Evolutionary conservation across 2,797 vertebrate genomes (phyloP), one percentile per base, ranked within the genome.

Genomic region (Thunnus albacares): DNA sequence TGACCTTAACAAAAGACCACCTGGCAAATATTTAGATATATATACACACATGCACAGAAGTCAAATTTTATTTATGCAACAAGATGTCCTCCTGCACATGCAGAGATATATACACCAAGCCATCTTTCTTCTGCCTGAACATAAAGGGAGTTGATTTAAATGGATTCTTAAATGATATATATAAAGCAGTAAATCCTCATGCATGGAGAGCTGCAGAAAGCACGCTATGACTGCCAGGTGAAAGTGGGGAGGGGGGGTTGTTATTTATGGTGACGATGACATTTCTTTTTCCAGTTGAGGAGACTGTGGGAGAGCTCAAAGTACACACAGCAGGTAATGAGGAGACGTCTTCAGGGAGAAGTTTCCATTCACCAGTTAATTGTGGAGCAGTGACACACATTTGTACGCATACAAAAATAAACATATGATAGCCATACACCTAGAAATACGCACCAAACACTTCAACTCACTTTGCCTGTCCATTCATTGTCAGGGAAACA

Each of bases 181-280:
- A 88, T 85, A 87, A 91, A 87, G 85, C 78, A 49, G 67, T 90
- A 89, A 87, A 92, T 92, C 84, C 72, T 53, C 67, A 69, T 79
- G 60, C 77, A 73, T n/a, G 51, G 75, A 69, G 73, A 80, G 76
- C 63, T 62, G 77, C 66, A 72, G 71, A 82, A 75, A 80, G 79
- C 72, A 71, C n/a, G 51, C 59, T 17, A 41, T 41, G 64, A 74
- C 71, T 85, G 83, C 57, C 82, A 77, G 77, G 81, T 86, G 77
- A 87, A 88, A 88, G 74, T 72, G 73, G 74, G 73, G 45, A 14
- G 14, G 60, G 22, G 60, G 8, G 61, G 28, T 30, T 30, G 28
- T 90, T 93, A 92, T 93, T 93, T 91, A 90, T 83, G 90, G 85
- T 77, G 83, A 91, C 6, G 57, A 70, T 75, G 82, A 90, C 75